A percentile compares a stretch with the other conserved stretches of the same genome.
Evolutionary conservation across 2,797 vertebrate species (phyloP).

Genomic region (Hoplostethus mediterraneus): DNA sequence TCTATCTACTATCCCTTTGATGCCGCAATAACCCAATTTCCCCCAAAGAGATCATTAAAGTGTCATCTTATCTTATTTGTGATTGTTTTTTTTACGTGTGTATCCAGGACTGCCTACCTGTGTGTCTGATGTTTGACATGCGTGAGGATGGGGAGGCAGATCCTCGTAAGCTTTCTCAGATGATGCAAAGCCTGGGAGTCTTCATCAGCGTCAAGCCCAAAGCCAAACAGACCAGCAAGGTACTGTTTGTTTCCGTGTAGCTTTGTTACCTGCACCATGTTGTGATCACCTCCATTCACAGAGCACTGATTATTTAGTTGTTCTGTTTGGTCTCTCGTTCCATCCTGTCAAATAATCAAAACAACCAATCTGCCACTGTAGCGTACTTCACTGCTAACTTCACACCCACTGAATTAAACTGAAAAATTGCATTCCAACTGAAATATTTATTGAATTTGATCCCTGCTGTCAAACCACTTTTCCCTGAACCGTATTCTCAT

Average conservation of each 20-base stretch:
- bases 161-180: constrained; percentile 81
- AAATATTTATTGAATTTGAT: background rate
- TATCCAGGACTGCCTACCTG: constrained; percentile 84
- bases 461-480: constrained; percentile 1
- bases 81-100: constrained; percentile 20
- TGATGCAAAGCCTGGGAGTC: constrained; percentile 87
- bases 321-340: constrained; percentile 4
- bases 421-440: too few relatives aligned
- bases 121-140: constrained; percentile 89
- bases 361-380: background rate
- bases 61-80: background rate
- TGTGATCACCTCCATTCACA: background rate
- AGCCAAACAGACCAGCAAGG: constrained; percentile 87
- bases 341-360: background rate
- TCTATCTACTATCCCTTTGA: background rate
- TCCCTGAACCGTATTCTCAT: constrained; percentile 9
- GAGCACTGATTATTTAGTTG: background rate
- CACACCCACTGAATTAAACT: background rate
- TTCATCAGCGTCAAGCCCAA: constrained; percentile 88
- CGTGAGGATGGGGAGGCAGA: constrained; percentile 83
- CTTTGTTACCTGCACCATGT: constrained; percentile 14
- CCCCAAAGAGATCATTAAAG: background rate
- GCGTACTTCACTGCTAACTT: constrained; percentile 22
- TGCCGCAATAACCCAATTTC: background rate
- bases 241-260: constrained; percentile 43